A percentile compares a stretch with the other conserved stretches of the same genome.
phyloP scores from a whole-genome alignment of 1,140 invertebrate genomes.

The Leptinotarsa undecemlineata region DNA sequence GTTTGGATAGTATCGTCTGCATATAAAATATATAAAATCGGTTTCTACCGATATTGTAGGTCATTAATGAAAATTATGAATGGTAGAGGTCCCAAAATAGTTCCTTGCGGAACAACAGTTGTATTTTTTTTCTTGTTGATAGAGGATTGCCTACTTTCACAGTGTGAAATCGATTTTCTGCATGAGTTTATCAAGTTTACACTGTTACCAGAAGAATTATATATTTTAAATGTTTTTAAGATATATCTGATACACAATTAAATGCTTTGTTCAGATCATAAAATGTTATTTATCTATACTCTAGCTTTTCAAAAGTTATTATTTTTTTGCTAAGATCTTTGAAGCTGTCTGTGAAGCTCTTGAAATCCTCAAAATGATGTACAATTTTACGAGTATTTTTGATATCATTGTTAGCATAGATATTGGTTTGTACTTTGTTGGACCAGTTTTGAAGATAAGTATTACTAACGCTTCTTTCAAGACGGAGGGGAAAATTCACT shows the following conservation, averaged over 20 bases:
- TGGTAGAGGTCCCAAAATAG: neutral
- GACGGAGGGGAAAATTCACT: neutral
- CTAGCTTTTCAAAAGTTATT: neutral
- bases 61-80: neutral
- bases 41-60: neutral
- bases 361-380: neutral
- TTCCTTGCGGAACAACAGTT: neutral
- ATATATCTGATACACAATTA: neutral
- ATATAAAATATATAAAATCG: neutral
- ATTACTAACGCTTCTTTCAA: neutral
- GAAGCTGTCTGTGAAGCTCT: neutral
- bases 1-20: slow-evolving; percentile 10
- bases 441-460: no score
- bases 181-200: neutral
- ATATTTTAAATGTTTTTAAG: neutral
- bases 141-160: neutral
- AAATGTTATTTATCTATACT: neutral
- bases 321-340: neutral
- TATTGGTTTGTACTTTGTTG: no score
- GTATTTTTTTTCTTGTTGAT: neutral
- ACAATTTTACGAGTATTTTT: neutral
- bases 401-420: no score
- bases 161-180: slow-evolving; percentile 1
- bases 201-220: slow-evolving; percentile 3
- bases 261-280: neutral